Evolutionary conservation across 2,888 invertebrate species (phyloP).

Genomic region (Calameuta filiformis): DNA sequence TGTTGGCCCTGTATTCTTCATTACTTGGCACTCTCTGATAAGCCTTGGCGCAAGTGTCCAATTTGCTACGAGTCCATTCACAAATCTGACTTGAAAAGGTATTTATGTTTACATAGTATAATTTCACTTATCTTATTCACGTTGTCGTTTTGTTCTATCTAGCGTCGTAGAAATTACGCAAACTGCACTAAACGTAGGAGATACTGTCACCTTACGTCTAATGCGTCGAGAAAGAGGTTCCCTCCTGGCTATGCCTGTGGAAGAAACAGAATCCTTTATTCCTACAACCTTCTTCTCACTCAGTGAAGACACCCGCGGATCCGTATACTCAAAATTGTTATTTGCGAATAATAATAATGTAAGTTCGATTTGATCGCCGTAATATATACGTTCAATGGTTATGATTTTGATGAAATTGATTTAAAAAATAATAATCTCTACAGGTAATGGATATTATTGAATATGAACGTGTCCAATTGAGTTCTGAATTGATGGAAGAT

Average conservation of each 20-base stretch:
- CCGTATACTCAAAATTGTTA: conserved; percentile 82
- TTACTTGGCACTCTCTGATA: conserved; percentile 88
- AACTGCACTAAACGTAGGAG: conserved; percentile 71
- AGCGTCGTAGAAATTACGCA: conserved; percentile 74
- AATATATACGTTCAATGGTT: not conserved
- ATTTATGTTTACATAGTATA: conserved; percentile 35
- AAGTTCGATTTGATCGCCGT: conserved; percentile 26
- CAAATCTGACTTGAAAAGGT: conserved; percentile 86
- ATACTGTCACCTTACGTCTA: conserved; percentile 80
- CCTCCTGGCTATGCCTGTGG: conserved; percentile 70
- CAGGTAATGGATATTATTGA: conserved; percentile 78
- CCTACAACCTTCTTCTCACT: conserved; percentile 60
- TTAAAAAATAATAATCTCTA: conserved; percentile 17
- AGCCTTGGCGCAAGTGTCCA: conserved; percentile 87
- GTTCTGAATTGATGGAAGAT: conserved; percentile 70
- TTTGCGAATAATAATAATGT: conserved; percentile 78
- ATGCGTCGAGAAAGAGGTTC: conserved; percentile 85
- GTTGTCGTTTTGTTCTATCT: conserved; percentile 26
- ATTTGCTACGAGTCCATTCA: conserved; percentile 90
- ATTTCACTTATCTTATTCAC: conserved; percentile 45
- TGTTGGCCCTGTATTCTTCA: conserved; percentile 97
- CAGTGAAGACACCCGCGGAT: conserved; percentile 68
- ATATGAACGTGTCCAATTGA: conserved; percentile 75
- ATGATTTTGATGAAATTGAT: not conserved
- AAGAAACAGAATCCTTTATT: conserved; percentile 48